These are phyloP conservation scores for Reinhardtius hippoglossoides DNA, from an alignment of 2,113 vertebrate species.

Conservation along the genomic window DNA sequence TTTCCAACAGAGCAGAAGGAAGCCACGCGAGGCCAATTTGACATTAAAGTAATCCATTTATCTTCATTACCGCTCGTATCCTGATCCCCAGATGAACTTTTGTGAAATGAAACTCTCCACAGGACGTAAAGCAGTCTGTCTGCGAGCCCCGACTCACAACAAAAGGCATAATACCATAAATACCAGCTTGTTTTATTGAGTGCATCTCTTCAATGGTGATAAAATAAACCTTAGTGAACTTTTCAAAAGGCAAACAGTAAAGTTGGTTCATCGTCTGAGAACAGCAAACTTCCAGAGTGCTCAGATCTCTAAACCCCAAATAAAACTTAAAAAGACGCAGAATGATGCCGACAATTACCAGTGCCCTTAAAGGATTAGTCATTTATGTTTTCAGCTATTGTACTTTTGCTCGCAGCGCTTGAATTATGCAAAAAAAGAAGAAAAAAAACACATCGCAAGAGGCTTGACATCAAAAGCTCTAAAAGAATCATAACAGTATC, in stretches of 20 bases:
- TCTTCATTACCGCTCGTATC: constrained; percentile 47
- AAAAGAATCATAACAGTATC: constrained; percentile 9
- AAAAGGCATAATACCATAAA: constrained; percentile 10
- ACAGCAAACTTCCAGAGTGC: constrained; percentile 2
- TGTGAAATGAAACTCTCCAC: constrained; percentile 36
- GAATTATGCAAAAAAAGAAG: constrained; percentile 37
- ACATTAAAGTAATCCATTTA: constrained; percentile 65
- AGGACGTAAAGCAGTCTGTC: constrained; percentile 16
- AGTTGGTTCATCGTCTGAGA: not conserved
- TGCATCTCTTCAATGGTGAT: constrained; percentile 2
- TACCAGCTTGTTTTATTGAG: not conserved
- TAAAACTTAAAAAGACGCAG: constrained; percentile 12
- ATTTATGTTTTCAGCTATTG: constrained; percentile 9
- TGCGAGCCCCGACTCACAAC: constrained; percentile 6
- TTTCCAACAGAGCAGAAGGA: constrained; percentile 43
- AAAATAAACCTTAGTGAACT: constrained; percentile 9
- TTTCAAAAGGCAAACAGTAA: not conserved
- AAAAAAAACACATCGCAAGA: not conserved
- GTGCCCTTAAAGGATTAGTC: constrained; percentile 17
- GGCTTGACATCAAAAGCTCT: constrained; percentile 36
- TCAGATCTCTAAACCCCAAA: not conserved
- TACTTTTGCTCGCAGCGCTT: not conserved
- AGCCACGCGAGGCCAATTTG: constrained; percentile 21
- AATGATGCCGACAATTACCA: not conserved
- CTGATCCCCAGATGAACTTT: constrained; percentile 53